Conservation (phyloP, 2,113 vertebrate species). For the Heptranchias perlo region DNA sequence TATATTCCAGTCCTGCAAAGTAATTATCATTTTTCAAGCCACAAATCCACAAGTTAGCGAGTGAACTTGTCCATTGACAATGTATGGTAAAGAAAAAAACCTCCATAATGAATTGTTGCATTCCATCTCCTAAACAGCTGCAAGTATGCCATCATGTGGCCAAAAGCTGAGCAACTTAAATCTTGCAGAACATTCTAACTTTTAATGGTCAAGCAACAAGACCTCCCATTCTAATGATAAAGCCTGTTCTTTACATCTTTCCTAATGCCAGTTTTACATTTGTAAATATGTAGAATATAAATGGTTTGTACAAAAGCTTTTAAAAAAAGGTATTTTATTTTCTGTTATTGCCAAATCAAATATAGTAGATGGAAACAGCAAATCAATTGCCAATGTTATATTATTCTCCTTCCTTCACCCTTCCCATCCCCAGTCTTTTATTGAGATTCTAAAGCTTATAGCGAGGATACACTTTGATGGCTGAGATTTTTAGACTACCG, state of each 20-base stretch:
- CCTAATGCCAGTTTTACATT: constrained; percentile 1
- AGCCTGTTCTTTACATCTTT: constrained; percentile 17
- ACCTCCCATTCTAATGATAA: not conserved
- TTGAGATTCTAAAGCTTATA: not conserved
- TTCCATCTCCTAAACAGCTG: not conserved
- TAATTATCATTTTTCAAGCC: not conserved
- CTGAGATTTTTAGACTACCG: not conserved
- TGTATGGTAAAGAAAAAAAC: not conserved
- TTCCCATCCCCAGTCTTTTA: not conserved
- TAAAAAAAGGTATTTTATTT: constrained; percentile 31
- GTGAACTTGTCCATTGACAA: not conserved
- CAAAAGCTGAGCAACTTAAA: not conserved
- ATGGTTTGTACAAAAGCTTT: constrained; percentile 20
- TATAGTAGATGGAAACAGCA: not conserved
- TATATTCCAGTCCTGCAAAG: not conserved
- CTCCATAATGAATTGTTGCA: not conserved
- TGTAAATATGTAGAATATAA: constrained; percentile 33
- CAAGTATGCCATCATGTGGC: constrained; percentile 29
- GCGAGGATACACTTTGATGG: too few species aligned
- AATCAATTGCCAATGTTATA: not conserved
- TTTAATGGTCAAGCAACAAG: not conserved
- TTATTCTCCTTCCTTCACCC: not conserved
- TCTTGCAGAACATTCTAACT: not conserved
- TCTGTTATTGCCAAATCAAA: constrained; percentile 18
- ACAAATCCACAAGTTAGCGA: not conserved